phyloP scores from a whole-genome alignment of 1,140 invertebrate species.

The Elysia chlorotica region DNA sequence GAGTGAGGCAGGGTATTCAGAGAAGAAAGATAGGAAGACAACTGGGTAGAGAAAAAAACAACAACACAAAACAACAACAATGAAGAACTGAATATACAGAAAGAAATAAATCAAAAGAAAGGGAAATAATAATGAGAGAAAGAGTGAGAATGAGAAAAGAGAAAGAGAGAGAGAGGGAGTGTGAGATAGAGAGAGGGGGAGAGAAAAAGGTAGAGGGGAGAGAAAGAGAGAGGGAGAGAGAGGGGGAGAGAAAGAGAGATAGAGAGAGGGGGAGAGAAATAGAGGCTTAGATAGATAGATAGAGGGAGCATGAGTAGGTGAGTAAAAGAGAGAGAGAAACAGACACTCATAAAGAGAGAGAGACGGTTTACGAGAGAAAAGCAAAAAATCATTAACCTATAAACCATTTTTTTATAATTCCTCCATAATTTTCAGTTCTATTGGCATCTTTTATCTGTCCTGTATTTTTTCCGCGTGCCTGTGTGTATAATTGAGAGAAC shows the following conservation, averaged over 20 bases:
- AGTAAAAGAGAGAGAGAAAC: slow-evolving; percentile 1
- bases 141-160: not conserved
- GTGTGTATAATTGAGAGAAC: too few relatives aligned
- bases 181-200: not conserved
- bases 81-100: not conserved
- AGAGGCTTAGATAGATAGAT: slow-evolving; percentile 17
- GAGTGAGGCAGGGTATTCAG: too few relatives aligned
- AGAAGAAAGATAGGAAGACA: too few relatives aligned
- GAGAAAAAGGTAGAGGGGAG: slow-evolving; percentile 4
- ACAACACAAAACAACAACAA: not conserved
- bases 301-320: slow-evolving; percentile 14
- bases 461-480: too few relatives aligned
- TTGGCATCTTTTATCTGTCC: too few relatives aligned
- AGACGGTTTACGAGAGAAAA: not conserved
- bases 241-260: slow-evolving; percentile 8
- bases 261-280: slow-evolving; percentile 15
- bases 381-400: too few relatives aligned
- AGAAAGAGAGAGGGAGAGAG: slow-evolving; percentile 2
- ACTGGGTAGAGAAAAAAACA: slow-evolving; percentile 7
- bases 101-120: not conserved
- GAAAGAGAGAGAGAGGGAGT: not conserved
- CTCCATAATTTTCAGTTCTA: too few relatives aligned
- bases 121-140: not conserved
- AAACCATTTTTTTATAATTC: too few relatives aligned
- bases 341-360: not conserved